Evolutionary conservation across 2,113 vertebrate genomes (phyloP).

Genomic region (Phalacrocorax aristotelis): DNA sequence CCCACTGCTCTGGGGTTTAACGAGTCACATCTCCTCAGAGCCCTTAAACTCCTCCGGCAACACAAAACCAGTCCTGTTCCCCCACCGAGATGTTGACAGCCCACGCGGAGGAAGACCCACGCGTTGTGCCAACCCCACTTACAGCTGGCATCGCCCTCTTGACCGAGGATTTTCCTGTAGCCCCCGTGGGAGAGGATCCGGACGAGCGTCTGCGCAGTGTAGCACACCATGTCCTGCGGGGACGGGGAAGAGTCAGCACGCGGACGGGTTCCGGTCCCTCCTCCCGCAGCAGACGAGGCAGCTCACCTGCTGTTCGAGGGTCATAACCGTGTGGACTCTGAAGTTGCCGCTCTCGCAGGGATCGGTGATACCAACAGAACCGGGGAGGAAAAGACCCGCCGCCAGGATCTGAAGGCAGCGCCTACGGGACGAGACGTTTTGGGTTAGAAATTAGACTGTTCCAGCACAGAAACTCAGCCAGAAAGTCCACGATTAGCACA

Average conservation of each 20-base stretch:
- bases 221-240: slow-evolving; percentile 93
- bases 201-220: slow-evolving; percentile 94
- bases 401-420: slow-evolving; percentile 97
- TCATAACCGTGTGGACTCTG: slow-evolving; percentile 97
- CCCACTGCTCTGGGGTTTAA: not conserved
- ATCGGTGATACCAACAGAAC: slow-evolving; percentile 95
- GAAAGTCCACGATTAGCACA: fast-evolving
- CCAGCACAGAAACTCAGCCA: fast-evolving
- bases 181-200: slow-evolving; percentile 94
- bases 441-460: fast-evolving
- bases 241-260: fast-evolving
- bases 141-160: slow-evolving; percentile 97
- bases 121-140: slow-evolving; percentile 11
- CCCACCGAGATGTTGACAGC: fast-evolving
- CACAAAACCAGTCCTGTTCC: fast-evolving
- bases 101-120: fast-evolving
- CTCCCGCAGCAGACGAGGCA: fast-evolving
- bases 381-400: slow-evolving; percentile 92
- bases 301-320: slow-evolving; percentile 92
- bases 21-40: fast-evolving
- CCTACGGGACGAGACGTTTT: not conserved
- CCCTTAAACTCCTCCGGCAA: no score
- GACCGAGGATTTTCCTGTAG: slow-evolving; percentile 93
- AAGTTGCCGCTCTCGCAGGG: slow-evolving; percentile 97
- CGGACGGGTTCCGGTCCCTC: fast-evolving